These are phyloP conservation scores for Pogonophryne albipinna DNA, from an alignment of 2,797 vertebrate genomes.

Conservation along the genomic window DNA sequence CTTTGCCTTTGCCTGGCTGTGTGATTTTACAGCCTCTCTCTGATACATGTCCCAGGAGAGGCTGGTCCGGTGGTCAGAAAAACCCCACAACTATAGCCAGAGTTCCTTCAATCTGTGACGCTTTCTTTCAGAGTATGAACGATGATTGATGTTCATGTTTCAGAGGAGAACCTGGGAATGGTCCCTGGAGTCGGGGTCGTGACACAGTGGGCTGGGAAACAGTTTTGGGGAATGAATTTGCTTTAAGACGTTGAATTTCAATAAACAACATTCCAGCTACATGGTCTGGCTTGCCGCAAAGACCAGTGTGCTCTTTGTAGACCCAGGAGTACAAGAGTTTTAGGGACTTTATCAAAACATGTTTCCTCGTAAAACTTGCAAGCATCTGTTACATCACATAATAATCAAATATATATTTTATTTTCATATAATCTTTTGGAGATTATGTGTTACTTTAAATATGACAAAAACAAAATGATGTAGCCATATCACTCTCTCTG, in stretches of 20 bases:
- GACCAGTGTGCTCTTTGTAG: slow-evolving; percentile 27
- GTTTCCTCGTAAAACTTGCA: slow-evolving; percentile 6
- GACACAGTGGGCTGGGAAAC: slow-evolving; percentile 65
- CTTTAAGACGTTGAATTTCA: slow-evolving; percentile 64
- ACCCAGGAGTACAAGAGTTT: slow-evolving; percentile 14
- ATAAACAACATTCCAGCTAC: slow-evolving; percentile 74
- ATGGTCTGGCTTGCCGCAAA: slow-evolving; percentile 67
- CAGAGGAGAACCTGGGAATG: slow-evolving; percentile 54
- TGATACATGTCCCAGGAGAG: slow-evolving; percentile 61
- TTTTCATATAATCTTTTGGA: background rate
- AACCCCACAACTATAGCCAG: slow-evolving; percentile 56
- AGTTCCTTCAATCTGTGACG: slow-evolving; percentile 47
- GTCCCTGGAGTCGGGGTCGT: slow-evolving; percentile 69
- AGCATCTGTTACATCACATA: background rate
- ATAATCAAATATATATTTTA: too few relatives aligned
- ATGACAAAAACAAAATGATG: background rate
- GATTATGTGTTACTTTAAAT: background rate
- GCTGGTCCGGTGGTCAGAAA: slow-evolving; percentile 57
- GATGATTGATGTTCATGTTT: slow-evolving; percentile 73
- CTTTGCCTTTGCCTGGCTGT: slow-evolving; percentile 42
- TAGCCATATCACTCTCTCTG: too few relatives aligned
- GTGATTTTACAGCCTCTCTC: slow-evolving; percentile 44
- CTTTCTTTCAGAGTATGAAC: slow-evolving; percentile 59
- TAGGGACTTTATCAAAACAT: slow-evolving; percentile 9
- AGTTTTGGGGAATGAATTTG: slow-evolving; percentile 56